phyloP scores from a whole-genome alignment of 2,113 vertebrate species.

The Platichthys stellatus region DNA sequence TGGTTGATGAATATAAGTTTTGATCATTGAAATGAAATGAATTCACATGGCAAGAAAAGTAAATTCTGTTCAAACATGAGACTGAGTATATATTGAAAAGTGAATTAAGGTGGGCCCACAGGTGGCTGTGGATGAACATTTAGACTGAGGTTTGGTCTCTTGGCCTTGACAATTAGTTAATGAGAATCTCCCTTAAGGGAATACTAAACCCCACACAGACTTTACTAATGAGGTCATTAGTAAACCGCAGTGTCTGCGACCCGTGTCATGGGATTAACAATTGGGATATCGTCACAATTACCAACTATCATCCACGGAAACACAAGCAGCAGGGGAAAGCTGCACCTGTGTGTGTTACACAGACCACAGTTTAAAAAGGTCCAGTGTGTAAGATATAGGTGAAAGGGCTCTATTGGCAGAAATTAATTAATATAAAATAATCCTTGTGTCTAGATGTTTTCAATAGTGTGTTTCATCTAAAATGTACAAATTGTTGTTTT shows the following conservation, averaged over 20 bases:
- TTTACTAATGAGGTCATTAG: conserved; percentile 37
- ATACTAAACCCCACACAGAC: conserved; percentile 25
- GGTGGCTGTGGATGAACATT: conserved; percentile 32
- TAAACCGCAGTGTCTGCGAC: conserved; percentile 23
- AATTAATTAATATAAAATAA: no score
- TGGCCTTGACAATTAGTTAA: conserved; percentile 52
- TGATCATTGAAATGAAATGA: neutral
- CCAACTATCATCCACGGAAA: conserved; percentile 7
- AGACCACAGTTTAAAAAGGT: neutral
- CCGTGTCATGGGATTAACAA: conserved; percentile 19
- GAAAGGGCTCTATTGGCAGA: no score
- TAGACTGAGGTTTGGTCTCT: conserved; percentile 30
- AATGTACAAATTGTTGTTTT: no score
- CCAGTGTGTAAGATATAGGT: no score
- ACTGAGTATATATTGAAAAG: conserved; percentile 24
- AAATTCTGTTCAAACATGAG: neutral
- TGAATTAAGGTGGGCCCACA: conserved; percentile 33
- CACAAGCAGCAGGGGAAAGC: conserved; percentile 8
- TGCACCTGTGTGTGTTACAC: neutral
- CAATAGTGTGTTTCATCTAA: neutral
- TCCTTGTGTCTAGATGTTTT: no score
- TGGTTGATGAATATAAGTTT: no score
- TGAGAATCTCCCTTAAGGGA: conserved; percentile 30
- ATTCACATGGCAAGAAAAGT: neutral
- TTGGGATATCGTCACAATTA: conserved; percentile 38